Evolutionary conservation across 2,797 vertebrate species (phyloP), one percentile per base, ranked within the genome.

Genomic region (Zenarchopterus dispar): DNA sequence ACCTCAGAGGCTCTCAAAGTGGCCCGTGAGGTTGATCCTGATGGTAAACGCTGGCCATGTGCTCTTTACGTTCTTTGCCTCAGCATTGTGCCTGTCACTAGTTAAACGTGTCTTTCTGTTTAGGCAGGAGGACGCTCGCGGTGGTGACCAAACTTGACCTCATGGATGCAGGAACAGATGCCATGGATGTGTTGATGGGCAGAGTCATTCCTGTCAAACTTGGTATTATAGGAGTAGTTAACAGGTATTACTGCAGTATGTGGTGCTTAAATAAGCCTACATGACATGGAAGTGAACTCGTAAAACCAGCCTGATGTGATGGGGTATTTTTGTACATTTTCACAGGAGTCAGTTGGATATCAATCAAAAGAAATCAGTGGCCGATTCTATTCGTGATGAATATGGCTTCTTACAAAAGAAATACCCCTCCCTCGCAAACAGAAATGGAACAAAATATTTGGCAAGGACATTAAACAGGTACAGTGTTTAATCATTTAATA

Each of bases 141-240:
- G 97, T 99, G 65, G 96, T 99, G 88, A 99, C 97, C 67, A 99
- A 99, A 84, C 91, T 99, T 77, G 97, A 99, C 81, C 94, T 99
- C 81, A 99, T 99, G 97, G 97, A 99, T 79, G 97, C 97, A 17
- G 97, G 97, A 13, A 99, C 97, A n/a, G 97, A 99, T 63, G 97
- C 97, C 60, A 98, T 99, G 97, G 97, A 99, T 70, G 96, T 98
- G 11, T 88, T 99, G 31, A 96, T 97, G 95, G 97, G 97, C 84
- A 92, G 97, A 83, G 97, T 99, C 77, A 98, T 99, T 88, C 97
- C 97, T 42, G 97, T 99, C 53, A 99, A 99, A 86, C 95, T 99
- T 87, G 97, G 97, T 65, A 97, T 99, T 70, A 97, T 99, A 75
- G 97, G 97, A 75, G 94, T 99, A n/a, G 97, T 99, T 53, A 99